These are phyloP conservation scores for Zaprionus ghesquierei DNA, from an alignment of 1,140 invertebrate genomes.

Conservation along the genomic window DNA sequence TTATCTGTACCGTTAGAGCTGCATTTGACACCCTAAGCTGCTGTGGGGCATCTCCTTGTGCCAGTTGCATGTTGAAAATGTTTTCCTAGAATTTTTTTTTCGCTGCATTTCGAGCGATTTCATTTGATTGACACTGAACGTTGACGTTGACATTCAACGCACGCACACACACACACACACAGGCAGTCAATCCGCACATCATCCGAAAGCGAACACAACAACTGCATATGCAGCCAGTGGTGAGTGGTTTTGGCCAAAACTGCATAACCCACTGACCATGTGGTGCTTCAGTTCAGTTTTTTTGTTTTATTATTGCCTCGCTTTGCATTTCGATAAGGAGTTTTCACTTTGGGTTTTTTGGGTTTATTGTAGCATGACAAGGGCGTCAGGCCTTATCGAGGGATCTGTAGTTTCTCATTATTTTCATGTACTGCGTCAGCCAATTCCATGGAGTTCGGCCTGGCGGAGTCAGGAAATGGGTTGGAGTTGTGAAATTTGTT, in stretches of 20 bases:
- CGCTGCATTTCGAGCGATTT: conserved; percentile 52
- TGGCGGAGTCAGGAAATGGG: not conserved
- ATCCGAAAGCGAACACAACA: conserved; percentile 7
- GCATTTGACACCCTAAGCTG: conserved; percentile 6
- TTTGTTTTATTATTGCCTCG: conserved; percentile 1
- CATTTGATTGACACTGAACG: conserved; percentile 64
- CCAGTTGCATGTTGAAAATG: conserved; percentile 61
- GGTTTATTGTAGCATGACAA: conserved; percentile 6
- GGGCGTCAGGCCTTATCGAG: conserved; percentile 11
- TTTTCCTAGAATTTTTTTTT: conserved; percentile 72
- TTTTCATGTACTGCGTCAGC: not conserved
- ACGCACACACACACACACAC: conserved; percentile 22
- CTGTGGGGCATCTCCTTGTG: conserved; percentile 54
- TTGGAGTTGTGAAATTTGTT: not conserved
- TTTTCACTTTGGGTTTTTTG: conserved; percentile 13
- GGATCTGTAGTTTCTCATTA: not conserved
- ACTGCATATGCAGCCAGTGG: conserved; percentile 47
- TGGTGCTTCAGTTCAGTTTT: conserved; percentile 6
- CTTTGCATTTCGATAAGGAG: conserved; percentile 43
- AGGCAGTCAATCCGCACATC: conserved; percentile 23
- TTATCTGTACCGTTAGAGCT: conserved; percentile 26
- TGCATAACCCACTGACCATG: conserved; percentile 45
- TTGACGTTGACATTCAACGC: conserved; percentile 66
- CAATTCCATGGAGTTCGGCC: not conserved
- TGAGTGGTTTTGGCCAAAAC: conserved; percentile 69